Evolutionary conservation across 2,113 vertebrate species (phyloP).

Genomic region (Pungitius pungitius): DNA sequence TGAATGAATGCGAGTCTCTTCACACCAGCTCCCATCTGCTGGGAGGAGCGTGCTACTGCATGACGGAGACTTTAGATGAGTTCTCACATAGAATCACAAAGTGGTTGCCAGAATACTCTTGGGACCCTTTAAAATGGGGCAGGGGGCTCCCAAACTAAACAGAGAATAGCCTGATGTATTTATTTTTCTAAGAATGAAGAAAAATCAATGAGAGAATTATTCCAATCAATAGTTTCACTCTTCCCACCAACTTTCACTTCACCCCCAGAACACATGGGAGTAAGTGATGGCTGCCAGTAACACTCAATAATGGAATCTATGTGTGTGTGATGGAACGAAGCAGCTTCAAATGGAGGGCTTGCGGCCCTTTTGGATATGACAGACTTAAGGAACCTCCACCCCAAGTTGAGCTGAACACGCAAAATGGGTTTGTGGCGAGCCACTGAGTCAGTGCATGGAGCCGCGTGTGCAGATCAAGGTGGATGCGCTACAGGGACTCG

Average conservation of each 20-base stretch:
- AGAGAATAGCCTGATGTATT: background rate
- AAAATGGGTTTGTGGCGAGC: background rate
- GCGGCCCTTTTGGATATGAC: slow-evolving; percentile 33
- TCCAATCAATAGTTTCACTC: slow-evolving; percentile 32
- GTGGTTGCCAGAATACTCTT: background rate
- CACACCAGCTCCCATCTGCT: slow-evolving; percentile 8
- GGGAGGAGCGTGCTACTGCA: slow-evolving; percentile 10
- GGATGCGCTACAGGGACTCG: slow-evolving; percentile 41
- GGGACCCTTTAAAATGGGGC: background rate
- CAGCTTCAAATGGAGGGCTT: background rate
- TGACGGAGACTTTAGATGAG: background rate
- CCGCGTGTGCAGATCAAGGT: background rate
- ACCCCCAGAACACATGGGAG: slow-evolving; percentile 25
- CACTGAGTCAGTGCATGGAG: background rate
- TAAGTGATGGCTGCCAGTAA: slow-evolving; percentile 36
- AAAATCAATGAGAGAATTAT: background rate
- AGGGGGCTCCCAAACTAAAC: background rate
- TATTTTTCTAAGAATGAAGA: background rate
- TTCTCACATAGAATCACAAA: background rate
- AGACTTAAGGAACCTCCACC: background rate
- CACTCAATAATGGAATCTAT: slow-evolving; percentile 30
- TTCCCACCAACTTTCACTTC: slow-evolving; percentile 38
- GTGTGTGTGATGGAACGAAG: background rate
- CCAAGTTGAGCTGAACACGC: slow-evolving; percentile 1
- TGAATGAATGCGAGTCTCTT: background rate